phyloP scores from a whole-genome alignment of 92 coral and sea anemone species.

The Phenganax stokvisi region DNA sequence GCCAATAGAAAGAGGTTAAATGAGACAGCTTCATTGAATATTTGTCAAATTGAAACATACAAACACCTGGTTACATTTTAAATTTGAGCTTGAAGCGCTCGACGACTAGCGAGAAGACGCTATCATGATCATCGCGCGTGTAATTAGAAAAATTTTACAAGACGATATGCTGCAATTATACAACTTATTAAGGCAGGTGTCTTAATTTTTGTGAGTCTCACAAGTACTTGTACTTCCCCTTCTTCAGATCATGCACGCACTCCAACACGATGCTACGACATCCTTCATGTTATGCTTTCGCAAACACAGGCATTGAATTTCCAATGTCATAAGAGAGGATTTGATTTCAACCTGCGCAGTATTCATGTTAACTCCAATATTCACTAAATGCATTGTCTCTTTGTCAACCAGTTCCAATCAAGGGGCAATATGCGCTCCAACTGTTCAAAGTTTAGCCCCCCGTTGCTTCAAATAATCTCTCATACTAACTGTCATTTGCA shows the following conservation, averaged over 20 bases:
- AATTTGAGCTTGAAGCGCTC: constrained; percentile 8
- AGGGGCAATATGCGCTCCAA: constrained; percentile 7
- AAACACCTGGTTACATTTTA: constrained; percentile 20
- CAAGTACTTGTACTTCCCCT: not conserved
- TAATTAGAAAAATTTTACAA: constrained; percentile 21
- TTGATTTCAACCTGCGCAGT: no score
- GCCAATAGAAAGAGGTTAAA: not conserved
- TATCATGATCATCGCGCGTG: constrained; percentile 13
- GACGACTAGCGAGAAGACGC: constrained; percentile 9
- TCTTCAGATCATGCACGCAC: not conserved
- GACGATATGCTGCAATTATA: constrained; percentile 13
- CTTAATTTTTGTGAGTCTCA: not conserved
- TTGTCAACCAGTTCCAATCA: constrained; percentile 5
- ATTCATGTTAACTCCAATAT: not conserved
- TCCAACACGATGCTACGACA: no score
- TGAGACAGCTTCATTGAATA: not conserved
- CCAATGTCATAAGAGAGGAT: no score
- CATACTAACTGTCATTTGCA: constrained; percentile 7
- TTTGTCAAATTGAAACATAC: not conserved
- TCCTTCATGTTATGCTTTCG: no score
- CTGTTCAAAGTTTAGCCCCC: constrained; percentile 6
- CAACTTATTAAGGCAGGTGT: constrained; percentile 13
- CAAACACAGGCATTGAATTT: no score
- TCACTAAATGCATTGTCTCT: constrained; percentile 13
- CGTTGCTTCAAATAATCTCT: constrained; percentile 14